Evolutionary conservation across 1,140 invertebrate genomes (phyloP).

Genomic region (Trypoxylus dichotomus): DNA sequence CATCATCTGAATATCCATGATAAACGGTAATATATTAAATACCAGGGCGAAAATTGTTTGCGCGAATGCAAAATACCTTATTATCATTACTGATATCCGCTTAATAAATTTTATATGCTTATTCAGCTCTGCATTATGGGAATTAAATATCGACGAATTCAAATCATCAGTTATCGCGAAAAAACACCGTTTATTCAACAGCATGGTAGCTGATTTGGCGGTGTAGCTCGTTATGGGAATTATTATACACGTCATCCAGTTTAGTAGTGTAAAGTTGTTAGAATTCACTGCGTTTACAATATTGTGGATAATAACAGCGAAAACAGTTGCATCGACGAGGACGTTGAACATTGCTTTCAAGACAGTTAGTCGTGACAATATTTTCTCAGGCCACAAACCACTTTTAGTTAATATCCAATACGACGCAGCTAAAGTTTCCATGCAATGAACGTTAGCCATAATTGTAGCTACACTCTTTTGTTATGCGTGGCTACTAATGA

Average conservation of each 20-base stretch:
- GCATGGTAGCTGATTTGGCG: background rate
- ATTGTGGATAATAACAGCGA: background rate
- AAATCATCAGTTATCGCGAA: background rate
- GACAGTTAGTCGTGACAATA: background rate
- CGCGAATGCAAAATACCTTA: background rate
- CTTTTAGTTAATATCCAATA: background rate
- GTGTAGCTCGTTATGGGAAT: background rate
- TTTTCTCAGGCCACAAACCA: background rate
- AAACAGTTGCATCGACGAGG: background rate
- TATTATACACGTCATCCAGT: background rate
- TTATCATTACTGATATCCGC: background rate
- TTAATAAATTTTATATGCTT: background rate
- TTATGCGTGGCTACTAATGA: no score
- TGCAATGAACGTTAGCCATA: no score
- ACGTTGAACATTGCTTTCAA: background rate
- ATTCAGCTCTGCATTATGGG: background rate
- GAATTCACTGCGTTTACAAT: slow-evolving; percentile 46
- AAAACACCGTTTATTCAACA: background rate
- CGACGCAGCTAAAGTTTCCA: no score
- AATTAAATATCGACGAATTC: background rate
- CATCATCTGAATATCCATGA: background rate
- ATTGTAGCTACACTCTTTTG: no score
- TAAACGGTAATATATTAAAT: background rate
- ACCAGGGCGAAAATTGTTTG: background rate
- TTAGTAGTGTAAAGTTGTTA: background rate